Percentiles rank a stretch among this genome's conserved stretches.
phyloP scores from a whole-genome alignment of 2,888 invertebrate species.

The Tiliacea citrago region DNA sequence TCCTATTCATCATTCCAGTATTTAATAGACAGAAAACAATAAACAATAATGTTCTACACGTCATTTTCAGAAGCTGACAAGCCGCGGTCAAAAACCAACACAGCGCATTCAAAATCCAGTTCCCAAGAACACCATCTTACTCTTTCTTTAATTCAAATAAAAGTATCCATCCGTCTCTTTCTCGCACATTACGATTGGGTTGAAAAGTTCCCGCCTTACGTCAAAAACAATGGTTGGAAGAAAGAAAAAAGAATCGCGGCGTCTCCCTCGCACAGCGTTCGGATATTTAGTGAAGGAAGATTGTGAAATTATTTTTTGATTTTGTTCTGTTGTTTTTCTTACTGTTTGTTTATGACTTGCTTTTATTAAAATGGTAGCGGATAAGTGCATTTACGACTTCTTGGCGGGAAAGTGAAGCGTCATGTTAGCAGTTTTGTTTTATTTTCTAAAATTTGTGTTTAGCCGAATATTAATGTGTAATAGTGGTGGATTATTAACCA shows the following conservation, averaged over 20 bases:
- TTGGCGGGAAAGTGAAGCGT: too few relatives aligned
- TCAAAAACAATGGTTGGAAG: conserved; percentile 75
- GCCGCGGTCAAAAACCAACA: conserved; percentile 10
- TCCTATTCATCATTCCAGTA: too few relatives aligned
- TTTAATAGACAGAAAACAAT: neutral
- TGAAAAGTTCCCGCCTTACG: conserved; percentile 81
- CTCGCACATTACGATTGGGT: conserved; percentile 73
- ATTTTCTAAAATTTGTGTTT: too few relatives aligned
- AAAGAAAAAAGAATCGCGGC: conserved; percentile 66
- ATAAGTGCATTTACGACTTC: conserved; percentile 17
- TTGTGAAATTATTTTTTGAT: conserved; percentile 10
- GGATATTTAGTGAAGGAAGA: conserved; percentile 19
- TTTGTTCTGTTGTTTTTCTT: conserved; percentile 8
- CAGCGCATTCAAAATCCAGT: conserved; percentile 35
- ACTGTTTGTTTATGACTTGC: neutral
- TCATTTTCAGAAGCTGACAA: conserved; percentile 13
- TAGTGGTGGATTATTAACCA: too few relatives aligned
- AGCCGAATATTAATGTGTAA: too few relatives aligned
- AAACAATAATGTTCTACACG: neutral
- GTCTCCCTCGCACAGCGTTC: conserved; percentile 48
- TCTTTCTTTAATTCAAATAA: conserved; percentile 66
- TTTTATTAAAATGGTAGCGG: neutral
- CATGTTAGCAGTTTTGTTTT: too few relatives aligned
- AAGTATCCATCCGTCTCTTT: conserved; percentile 68
- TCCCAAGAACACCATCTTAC: conserved; percentile 40